phyloP scores from a whole-genome alignment of 2,797 vertebrate genomes.

The Ceryle rudis region DNA sequence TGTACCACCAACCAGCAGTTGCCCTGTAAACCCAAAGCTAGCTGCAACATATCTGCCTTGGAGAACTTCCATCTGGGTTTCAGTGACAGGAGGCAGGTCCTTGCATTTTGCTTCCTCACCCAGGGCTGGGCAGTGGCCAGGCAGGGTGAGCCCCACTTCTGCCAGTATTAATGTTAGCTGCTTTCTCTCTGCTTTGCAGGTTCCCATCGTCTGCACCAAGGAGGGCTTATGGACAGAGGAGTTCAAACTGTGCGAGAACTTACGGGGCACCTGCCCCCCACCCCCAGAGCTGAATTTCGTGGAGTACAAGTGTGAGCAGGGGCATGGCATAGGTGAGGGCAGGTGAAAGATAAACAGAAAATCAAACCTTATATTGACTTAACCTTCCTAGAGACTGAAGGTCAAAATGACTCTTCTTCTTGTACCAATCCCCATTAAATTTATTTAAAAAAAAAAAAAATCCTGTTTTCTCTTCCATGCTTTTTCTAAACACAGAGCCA shows the following conservation, averaged over 20 bases:
- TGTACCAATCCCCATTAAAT: neutral
- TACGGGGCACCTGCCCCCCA: conserved; percentile 84
- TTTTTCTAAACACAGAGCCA: neutral
- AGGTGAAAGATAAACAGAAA: neutral
- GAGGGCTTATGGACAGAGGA: conserved; percentile 90
- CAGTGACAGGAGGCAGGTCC: neutral
- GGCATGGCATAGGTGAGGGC: conserved; percentile 87
- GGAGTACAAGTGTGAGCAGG: conserved; percentile 91
- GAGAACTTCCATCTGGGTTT: neutral
- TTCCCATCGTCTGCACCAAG: conserved; percentile 88
- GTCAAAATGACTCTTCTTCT: neutral
- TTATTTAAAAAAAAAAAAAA: neutral
- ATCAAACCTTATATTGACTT: neutral
- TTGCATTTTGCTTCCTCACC: fast-evolving
- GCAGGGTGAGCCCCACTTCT: neutral
- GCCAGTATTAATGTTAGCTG: fast-evolving
- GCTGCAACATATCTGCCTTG: neutral
- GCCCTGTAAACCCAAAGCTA: neutral
- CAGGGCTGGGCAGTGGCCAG: fast-evolving
- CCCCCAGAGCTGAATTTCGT: conserved; percentile 84
- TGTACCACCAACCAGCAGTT: neutral
- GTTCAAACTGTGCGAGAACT: conserved; percentile 87
- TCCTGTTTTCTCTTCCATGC: neutral
- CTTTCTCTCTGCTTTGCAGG: conserved; percentile 75
- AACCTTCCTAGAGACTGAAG: neutral